These are phyloP conservation scores for Mesoclemmys tuberculata DNA, from an alignment of 2,113 vertebrate genomes.

Conservation along the genomic window DNA sequence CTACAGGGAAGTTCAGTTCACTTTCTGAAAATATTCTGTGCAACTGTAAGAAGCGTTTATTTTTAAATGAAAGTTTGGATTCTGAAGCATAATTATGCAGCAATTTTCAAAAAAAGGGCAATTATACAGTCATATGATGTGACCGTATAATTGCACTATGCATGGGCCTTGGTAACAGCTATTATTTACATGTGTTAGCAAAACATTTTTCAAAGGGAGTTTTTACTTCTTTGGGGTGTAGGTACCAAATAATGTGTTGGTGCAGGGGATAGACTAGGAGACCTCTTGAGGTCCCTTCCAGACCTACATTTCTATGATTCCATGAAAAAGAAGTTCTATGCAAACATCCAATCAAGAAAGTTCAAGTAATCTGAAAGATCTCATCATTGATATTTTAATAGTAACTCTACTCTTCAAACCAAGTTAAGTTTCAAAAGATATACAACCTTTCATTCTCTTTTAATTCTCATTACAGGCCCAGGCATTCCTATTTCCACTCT, in stretches of 20 bases:
- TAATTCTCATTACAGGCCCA: constrained; percentile 69
- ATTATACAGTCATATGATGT: background rate
- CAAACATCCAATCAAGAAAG: background rate
- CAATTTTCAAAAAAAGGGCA: background rate
- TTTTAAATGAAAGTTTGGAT: background rate
- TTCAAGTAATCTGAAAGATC: background rate
- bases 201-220: background rate
- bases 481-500: constrained; percentile 83
- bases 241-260: too few relatives aligned
- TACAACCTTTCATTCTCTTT: constrained; percentile 33
- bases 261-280: background rate
- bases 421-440: constrained; percentile 25
- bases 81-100: background rate
- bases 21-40: background rate
- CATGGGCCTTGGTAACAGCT: background rate
- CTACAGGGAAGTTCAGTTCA: background rate
- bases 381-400: background rate
- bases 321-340: background rate
- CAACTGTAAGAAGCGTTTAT: background rate
- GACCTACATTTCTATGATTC: background rate
- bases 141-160: background rate
- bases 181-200: background rate
- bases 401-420: background rate
- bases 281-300: background rate
- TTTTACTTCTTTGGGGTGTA: background rate